These are phyloP conservation scores for Conus canariensis DNA, from an alignment of 2,888 invertebrate species.

Conservation along the genomic window DNA sequence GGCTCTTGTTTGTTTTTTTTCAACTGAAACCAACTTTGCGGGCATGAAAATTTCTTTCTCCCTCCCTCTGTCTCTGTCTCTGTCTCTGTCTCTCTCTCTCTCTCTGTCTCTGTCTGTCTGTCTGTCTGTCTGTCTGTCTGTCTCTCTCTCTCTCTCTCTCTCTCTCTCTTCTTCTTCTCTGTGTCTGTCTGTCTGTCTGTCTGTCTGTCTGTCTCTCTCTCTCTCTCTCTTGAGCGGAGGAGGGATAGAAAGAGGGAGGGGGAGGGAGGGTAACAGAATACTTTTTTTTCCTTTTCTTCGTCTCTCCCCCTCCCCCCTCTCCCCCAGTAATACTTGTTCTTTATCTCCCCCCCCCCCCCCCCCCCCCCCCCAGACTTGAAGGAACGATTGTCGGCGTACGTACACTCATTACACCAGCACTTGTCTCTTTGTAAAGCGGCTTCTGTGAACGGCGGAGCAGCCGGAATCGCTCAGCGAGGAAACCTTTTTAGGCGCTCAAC, in stretches of 20 bases:
- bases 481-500: background rate
- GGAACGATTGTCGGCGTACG: background rate
- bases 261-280: too few species aligned
- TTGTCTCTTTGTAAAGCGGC: background rate
- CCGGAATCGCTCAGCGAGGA: background rate
- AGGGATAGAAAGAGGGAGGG: too few species aligned
- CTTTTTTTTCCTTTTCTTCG: background rate
- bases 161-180: background rate
- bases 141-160: background rate
- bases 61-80: slow-evolving; percentile 4
- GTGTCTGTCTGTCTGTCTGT: background rate
- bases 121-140: background rate
- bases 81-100: background rate
- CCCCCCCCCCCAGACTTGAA: background rate
- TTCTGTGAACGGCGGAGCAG: background rate
- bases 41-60: background rate
- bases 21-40: too few species aligned
- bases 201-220: background rate
- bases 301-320: background rate
- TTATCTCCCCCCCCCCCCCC: background rate
- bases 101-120: background rate
- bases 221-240: background rate
- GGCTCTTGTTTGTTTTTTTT: too few species aligned
- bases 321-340: background rate
- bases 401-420: background rate